Evolutionary conservation across 2,797 vertebrate genomes (phyloP), one percentile per base, ranked within the genome.

Genomic region (Sparidentex hasta): DNA sequence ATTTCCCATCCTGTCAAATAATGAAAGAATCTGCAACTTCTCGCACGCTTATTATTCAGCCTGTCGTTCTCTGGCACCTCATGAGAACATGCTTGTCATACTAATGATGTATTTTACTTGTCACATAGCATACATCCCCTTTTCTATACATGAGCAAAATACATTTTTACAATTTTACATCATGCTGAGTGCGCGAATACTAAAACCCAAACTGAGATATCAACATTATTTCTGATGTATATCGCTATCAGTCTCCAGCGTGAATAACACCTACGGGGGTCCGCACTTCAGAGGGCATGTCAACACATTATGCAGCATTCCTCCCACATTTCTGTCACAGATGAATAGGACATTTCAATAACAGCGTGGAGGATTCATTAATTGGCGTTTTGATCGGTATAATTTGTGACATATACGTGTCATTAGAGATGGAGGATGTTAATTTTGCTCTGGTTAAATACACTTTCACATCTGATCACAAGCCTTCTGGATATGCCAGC

Each of bases 11-110:
- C 21, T 23, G 44, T 27, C 13, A 64, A 71, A 57, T 69, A 56
- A 73, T 74, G 20, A 74, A 67, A 43, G 11, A 46, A 52, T 44
- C 63, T 69, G n/a, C 50, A 46, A 33, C 48, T 51, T 47, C 20
- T 55, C 21, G 61, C 47, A 64, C n/a, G n/a, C 63, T 57, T 29
- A 27, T 61, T 55, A 18, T 12, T 59, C 38, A 5, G 3, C 50
- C 3, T 46, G 14, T 27, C 43, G 46, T 67, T 41, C 12, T 23
- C 47, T 11, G 11, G 7, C 47, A 6, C 14, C 12, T 47, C 54
- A 56, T 44, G 7, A 46, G 14, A 52, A 27, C 48, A 61, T 29
- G 29, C 5, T 7, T 63, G 50, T 38, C 13, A 4, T 1, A 0
- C 48, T 46, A 51, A 46, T 59, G 63, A 20, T 65, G 16, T 23